These are phyloP conservation scores for Hepsetus odoe DNA, from an alignment of 2,113 vertebrate species.

Conservation along the genomic window DNA sequence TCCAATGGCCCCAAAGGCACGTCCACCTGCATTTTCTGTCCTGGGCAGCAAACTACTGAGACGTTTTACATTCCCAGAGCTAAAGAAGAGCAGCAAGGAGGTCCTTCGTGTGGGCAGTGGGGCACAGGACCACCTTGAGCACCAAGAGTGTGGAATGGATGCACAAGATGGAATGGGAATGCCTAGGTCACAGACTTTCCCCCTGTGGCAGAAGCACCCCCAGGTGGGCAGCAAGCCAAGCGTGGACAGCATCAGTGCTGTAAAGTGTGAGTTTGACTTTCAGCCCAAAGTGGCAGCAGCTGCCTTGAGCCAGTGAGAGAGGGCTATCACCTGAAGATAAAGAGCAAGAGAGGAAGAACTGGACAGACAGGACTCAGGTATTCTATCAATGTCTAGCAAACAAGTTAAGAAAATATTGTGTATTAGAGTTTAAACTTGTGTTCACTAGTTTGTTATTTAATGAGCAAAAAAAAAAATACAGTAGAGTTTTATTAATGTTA, in stretches of 20 bases:
- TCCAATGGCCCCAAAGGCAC: not conserved
- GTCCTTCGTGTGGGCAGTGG: not conserved
- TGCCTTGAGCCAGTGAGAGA: conserved; percentile 16
- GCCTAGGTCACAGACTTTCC: conserved; percentile 72
- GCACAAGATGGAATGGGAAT: conserved; percentile 51
- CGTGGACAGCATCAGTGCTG: conserved; percentile 77
- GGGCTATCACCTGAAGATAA: not conserved
- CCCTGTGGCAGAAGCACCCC: conserved; percentile 59
- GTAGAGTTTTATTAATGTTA: too few species aligned
- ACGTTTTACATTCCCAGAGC: conserved; percentile 72
- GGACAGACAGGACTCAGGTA: not conserved
- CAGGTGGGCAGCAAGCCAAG: conserved; percentile 71
- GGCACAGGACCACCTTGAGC: not conserved
- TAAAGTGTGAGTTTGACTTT: conserved; percentile 77
- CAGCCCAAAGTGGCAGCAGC: conserved; percentile 51
- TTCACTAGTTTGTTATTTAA: too few species aligned
- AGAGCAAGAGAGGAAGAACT: not conserved
- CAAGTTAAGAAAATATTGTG: not conserved
- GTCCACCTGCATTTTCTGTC: conserved; percentile 55
- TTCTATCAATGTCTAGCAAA: not conserved
- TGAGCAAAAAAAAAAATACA: too few species aligned
- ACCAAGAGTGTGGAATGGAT: not conserved
- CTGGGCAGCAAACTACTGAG: conserved; percentile 69
- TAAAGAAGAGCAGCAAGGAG: conserved; percentile 57
- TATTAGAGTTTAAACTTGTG: not conserved